Conservation (phyloP, 2,113 vertebrate species). For the Lampris megalopsis region DNA sequence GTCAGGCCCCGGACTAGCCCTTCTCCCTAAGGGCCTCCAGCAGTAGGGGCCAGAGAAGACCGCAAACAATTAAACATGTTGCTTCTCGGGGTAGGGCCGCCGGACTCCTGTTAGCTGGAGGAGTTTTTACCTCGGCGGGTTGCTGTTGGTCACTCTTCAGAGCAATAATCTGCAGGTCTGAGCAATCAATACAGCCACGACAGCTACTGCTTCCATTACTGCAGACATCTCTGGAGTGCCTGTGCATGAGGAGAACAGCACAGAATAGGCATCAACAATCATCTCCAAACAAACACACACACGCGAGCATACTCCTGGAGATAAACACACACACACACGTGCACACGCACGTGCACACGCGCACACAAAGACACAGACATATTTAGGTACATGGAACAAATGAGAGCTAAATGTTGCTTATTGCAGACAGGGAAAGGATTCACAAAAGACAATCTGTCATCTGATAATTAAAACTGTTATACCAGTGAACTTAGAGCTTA, state of each 20-base stretch:
- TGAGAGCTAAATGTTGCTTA: slow-evolving; percentile 6
- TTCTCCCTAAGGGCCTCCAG: slow-evolving; percentile 78
- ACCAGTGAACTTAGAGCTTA: too few species aligned
- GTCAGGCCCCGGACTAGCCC: slow-evolving; percentile 81
- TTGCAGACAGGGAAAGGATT: background rate
- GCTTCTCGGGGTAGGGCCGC: slow-evolving; percentile 72
- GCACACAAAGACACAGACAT: slow-evolving; percentile 14
- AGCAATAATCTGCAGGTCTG: slow-evolving; percentile 84
- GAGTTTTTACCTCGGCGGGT: slow-evolving; percentile 77
- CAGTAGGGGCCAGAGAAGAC: slow-evolving; percentile 77
- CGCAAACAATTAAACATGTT: slow-evolving; percentile 86
- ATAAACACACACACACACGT: slow-evolving; percentile 1
- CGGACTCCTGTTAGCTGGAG: slow-evolving; percentile 70
- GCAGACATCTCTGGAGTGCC: slow-evolving; percentile 72
- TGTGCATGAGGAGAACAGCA: slow-evolving; percentile 77
- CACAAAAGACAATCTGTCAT: background rate
- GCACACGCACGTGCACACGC: slow-evolving; percentile 8
- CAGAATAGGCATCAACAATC: slow-evolving; percentile 61
- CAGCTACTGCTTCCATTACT: slow-evolving; percentile 79
- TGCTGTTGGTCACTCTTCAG: slow-evolving; percentile 84
- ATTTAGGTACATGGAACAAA: background rate
- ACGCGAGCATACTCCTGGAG: background rate
- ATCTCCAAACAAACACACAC: slow-evolving; percentile 34
- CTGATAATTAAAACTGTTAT: background rate
- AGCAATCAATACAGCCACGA: slow-evolving; percentile 82